A percentile compares a stretch with the other conserved stretches of the same genome.
phyloP scores from a whole-genome alignment of 2,797 vertebrate species.

The Acanthis flammea region DNA sequence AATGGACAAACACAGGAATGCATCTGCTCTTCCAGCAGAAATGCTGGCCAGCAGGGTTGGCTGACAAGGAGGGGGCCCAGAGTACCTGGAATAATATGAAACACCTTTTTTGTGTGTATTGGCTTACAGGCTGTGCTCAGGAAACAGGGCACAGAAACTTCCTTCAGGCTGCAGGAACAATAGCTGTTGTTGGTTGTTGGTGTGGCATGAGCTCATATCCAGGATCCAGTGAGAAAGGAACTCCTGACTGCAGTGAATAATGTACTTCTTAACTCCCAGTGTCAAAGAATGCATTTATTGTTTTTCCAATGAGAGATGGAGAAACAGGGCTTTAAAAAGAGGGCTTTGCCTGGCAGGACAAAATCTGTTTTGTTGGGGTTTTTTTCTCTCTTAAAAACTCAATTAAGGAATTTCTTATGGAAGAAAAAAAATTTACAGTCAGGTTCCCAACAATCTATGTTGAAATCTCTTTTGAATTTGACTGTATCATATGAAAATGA shows the following conservation, averaged over 20 bases:
- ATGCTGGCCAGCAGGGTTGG: background rate
- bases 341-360: background rate
- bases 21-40: conserved; percentile 15
- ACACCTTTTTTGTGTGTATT: conserved; percentile 69
- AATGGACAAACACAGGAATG: background rate
- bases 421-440: background rate
- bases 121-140: conserved; percentile 74
- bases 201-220: conserved; percentile 83
- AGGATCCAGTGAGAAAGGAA: conserved; percentile 58
- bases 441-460: background rate
- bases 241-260: conserved; percentile 74
- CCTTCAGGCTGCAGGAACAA: conserved; percentile 79
- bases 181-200: conserved; percentile 79
- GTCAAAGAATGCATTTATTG: conserved; percentile 44
- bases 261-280: conserved; percentile 72
- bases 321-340: conserved; percentile 2
- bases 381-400: background rate
- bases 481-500: conserved; percentile 4
- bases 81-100: conserved; percentile 72
- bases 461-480: conserved; percentile 21
- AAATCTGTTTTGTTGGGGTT: background rate
- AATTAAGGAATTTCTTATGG: background rate
- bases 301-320: conserved; percentile 8
- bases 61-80: background rate
- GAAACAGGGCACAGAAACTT: conserved; percentile 81